phyloP scores from a whole-genome alignment of 1,140 invertebrate species.

The Neodiprion pinetum region DNA sequence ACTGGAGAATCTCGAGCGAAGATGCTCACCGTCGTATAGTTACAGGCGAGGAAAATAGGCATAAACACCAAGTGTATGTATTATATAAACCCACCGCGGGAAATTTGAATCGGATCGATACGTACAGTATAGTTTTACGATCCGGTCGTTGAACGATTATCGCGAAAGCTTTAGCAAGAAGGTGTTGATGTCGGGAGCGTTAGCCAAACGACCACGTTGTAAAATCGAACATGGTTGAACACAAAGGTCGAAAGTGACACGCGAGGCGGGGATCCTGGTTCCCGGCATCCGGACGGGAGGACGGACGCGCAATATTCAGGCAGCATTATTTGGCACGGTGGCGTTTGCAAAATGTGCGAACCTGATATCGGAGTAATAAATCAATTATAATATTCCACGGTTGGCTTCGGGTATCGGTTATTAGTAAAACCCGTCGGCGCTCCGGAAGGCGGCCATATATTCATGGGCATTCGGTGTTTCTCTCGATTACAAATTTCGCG shows the following conservation, averaged over 20 bases:
- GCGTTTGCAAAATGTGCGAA: constrained; percentile 11
- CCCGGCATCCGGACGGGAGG: constrained; percentile 6
- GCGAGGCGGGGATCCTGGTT: not conserved
- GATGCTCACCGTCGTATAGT: too few relatives aligned
- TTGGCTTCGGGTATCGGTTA: constrained; percentile 60
- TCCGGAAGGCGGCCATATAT: constrained; percentile 58
- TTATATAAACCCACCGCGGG: too few relatives aligned
- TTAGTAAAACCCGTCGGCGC: constrained; percentile 58
- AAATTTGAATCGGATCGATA: not conserved
- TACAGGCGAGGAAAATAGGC: too few relatives aligned
- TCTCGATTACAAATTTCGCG: constrained; percentile 35
- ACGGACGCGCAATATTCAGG: not conserved
- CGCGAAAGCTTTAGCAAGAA: not conserved
- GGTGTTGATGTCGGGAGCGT: not conserved
- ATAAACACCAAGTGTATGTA: too few relatives aligned
- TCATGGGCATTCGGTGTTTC: constrained; percentile 46
- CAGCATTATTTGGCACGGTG: constrained; percentile 3
- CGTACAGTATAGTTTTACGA: too few relatives aligned
- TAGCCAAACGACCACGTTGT: constrained; percentile 3
- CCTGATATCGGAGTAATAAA: constrained; percentile 56
- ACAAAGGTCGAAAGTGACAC: not conserved
- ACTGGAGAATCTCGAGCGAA: too few relatives aligned
- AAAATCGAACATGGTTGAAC: not conserved
- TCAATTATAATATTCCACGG: constrained; percentile 63
- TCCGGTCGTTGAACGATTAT: not conserved